Base-by-base conservation (phyloP, 2,888 invertebrate genomes). In the Netelia virgata region DNA sequence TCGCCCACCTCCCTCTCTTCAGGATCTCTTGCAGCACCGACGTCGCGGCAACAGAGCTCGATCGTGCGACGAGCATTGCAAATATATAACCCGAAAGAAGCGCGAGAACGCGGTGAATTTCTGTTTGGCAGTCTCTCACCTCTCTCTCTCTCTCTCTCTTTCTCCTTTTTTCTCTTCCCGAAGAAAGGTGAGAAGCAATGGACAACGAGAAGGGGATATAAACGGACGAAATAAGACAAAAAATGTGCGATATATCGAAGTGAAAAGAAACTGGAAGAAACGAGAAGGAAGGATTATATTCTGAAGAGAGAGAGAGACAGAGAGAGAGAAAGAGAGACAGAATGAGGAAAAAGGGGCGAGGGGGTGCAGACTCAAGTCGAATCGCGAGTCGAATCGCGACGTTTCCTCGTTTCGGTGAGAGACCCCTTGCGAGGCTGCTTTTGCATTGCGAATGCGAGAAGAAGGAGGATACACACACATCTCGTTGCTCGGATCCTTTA, bases 321-420 rank as follows among this genome's bases (percentile, higher is more conserved):
- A 18, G 61, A 50, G 16, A 47, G 61, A 50, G 61, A 50, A 43
- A 28, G 64, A 36, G 36, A 50, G 18, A 18, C 18, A 43, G 18
- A 57, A 11, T 43, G 59, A 47, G 47, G 14, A 47, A 47, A 47
- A 36, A 36, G 36, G 36, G 36, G 36, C 0, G 47, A 47, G 11
- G 57, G 16, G 16, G 10, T 18, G 72, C 82, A 47, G 57, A 77
- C 41, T 82, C 78, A 82, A 79, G 72, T 77, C 68, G 81, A 83
- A 87, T 88, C 87, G 84, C 87, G 70, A 74, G 83, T 84, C 78
- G 84, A 77, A 89, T 89, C 89, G 85, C 88, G 88, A 90, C 90
- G 87, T 89, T 90, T 88, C 86, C 90, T 88, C 89, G 90, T 89
- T 90, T 88, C 85, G 86, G 82, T 83, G 83, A 82, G 87, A 85